Evolutionary conservation across 2,888 invertebrate genomes (phyloP), one percentile per base, ranked within the genome.

Genomic region (Euzophera pinguis): DNA sequence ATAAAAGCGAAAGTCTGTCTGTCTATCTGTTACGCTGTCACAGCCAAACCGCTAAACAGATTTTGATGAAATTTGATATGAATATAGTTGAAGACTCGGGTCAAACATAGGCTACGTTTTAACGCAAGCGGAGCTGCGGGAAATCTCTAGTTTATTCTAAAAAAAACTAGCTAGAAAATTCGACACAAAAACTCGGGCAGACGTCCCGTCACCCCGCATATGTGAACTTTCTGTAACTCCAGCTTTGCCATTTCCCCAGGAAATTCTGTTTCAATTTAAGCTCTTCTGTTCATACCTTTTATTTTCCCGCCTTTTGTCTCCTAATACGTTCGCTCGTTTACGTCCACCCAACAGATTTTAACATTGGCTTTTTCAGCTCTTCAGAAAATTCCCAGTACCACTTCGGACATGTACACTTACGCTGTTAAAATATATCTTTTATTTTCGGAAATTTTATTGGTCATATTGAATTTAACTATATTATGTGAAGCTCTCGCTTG

Each of bases 201-300:
- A 12, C 42, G 1, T 8, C n/a, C 43, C 32, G 32, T 32, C 32
- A 45, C 29, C 32, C n/a, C 45, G 1, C 32, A 45, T 45, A 32
- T 32, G 45, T 32, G 32, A 32, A 45, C 45, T 48, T 48, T 48
- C 37, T 48, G 22, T 27, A 48, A 48, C 38, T 50, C 52, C 42
- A 38, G 38, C 14, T 1, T 32, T 32, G 38, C 49, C 47, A 14
- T 50, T 64, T 61, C 57, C 65, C 65, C 61, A 52, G 65, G 62
- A 68, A 69, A 73, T 71, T 71, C 62, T 54, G 60, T 67, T 71
- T 61, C 65, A 62, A 67, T 65, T 63, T 55, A 62, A 57, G 57
- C 58, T 53, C 54, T 60, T 59, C 51, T 52, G 56, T 52, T 56
- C 42, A 41, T 47, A 50, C 35, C 47, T 54, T 52, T 61, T 60